These are phyloP conservation scores for Hippoglossus stenolepis DNA, from an alignment of 2,113 vertebrate species.

Conservation along the genomic window DNA sequence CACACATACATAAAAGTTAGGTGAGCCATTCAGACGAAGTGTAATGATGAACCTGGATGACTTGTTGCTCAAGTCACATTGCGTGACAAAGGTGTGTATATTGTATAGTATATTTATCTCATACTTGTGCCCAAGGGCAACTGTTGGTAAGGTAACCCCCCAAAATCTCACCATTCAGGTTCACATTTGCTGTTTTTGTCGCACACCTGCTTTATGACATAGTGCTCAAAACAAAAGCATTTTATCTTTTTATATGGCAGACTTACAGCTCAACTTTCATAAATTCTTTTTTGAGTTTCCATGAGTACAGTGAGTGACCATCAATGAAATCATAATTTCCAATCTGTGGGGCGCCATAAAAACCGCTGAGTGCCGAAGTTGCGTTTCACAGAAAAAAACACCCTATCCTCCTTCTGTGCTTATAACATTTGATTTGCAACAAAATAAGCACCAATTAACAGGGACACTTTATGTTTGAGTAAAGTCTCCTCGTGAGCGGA, in stretches of 20 bases:
- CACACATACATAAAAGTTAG: background rate
- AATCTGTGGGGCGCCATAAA: constrained; percentile 3
- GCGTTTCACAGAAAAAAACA: background rate
- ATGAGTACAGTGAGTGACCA: background rate
- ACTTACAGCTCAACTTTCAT: background rate
- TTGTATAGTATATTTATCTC: constrained; percentile 65
- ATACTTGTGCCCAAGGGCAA: constrained; percentile 51
- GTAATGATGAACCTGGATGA: constrained; percentile 30
- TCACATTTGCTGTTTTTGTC: constrained; percentile 56
- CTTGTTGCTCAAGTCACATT: constrained; percentile 53
- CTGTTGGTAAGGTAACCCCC: constrained; percentile 57
- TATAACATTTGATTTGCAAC: constrained; percentile 8
- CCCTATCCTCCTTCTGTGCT: background rate
- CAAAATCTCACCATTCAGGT: constrained; percentile 74
- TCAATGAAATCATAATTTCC: constrained; percentile 10
- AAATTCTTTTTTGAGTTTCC: background rate
- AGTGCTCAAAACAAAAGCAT: constrained; percentile 5
- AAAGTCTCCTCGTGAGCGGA: background rate
- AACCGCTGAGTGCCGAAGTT: background rate
- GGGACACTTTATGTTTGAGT: background rate
- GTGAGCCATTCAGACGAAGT: background rate
- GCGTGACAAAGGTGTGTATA: constrained; percentile 70
- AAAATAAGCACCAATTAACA: background rate
- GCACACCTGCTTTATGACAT: constrained; percentile 12
- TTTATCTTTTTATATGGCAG: background rate